phyloP scores from a whole-genome alignment of 2,113 vertebrate species.

The Poicephalus gulielmi region DNA sequence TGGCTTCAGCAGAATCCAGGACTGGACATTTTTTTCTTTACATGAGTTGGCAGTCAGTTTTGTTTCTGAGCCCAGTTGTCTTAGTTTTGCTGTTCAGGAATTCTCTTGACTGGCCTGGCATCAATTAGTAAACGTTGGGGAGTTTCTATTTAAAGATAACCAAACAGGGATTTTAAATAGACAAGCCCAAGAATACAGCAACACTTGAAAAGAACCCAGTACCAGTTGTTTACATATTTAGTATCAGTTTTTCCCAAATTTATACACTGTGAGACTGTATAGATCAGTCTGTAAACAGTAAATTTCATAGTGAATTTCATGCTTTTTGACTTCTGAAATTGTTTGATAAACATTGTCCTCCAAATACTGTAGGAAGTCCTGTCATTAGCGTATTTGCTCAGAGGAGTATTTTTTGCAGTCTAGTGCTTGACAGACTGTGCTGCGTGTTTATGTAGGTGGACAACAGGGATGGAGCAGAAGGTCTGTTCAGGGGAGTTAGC shows the following conservation, averaged over 20 bases:
- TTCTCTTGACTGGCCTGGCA: conserved; percentile 26
- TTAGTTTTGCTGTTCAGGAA: conserved; percentile 19
- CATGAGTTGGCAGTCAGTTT: background rate
- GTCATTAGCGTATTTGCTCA: background rate
- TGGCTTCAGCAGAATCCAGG: conserved; percentile 18
- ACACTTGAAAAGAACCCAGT: background rate
- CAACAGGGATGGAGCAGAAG: background rate
- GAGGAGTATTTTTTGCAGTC: background rate
- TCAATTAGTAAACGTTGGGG: background rate
- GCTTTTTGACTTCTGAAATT: background rate
- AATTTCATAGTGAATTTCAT: background rate
- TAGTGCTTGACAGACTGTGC: background rate
- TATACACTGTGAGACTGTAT: background rate
- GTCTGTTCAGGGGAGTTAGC: background rate
- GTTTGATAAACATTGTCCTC: background rate
- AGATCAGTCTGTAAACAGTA: background rate
- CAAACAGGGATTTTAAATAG: background rate
- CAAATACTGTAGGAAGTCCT: background rate
- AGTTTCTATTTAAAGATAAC: conserved; percentile 22
- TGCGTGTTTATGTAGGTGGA: background rate
- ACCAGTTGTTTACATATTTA: background rate
- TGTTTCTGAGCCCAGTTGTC: background rate
- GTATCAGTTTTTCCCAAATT: background rate
- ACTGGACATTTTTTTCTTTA: background rate
- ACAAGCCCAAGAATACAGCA: background rate